Evolutionary conservation across 2,113 vertebrate species (phyloP), one percentile per base, ranked within the genome.

Genomic region (Poeciliopsis retropinna): DNA sequence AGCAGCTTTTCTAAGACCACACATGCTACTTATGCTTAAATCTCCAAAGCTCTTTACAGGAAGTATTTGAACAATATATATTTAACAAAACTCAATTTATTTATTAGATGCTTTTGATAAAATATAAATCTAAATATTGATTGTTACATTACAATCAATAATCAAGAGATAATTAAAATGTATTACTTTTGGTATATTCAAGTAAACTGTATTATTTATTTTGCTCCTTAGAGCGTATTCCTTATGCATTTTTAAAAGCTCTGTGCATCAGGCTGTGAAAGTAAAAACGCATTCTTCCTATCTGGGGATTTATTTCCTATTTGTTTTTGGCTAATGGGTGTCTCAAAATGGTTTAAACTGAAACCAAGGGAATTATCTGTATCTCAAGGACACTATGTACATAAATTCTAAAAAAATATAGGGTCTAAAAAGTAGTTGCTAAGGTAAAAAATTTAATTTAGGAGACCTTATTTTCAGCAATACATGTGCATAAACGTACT

Each of bases 361-460:
- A 69, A 80, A 81, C 78, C 77, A 79, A 81, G 81, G 85, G 81
- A 91, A 90, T 86, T 84, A 87, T 90, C 78, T 76, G 85, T 83
- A 72, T 88, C 74, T 85, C 57, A 75, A 81, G 70, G 72, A 89
- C 87, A 86, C 63, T 10, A 17, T 73, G 73, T 81, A 84, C 75
- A 91, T 88, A 85, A 86, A 90, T 83, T 82, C 85, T 78, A 83
- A 83, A 77, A 70, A 57, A 39, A 28, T 61, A 67, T 67, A 25
- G n/a, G n/a, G n/a, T n/a, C n/a, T n/a, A n/a, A n/a, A n/a, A n/a
- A n/a, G n/a, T n/a, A n/a, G n/a, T n/a, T n/a, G n/a, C n/a, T n/a
- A n/a, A n/a, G n/a, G n/a, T n/a, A n/a, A n/a, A n/a, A n/a, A n/a
- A 51, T 89, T 84, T 84, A 77, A 87, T 88, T 87, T 14, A 29